Conservation (phyloP, 1,140 invertebrate species). For the Thaumatotibia leucotreta region DNA sequence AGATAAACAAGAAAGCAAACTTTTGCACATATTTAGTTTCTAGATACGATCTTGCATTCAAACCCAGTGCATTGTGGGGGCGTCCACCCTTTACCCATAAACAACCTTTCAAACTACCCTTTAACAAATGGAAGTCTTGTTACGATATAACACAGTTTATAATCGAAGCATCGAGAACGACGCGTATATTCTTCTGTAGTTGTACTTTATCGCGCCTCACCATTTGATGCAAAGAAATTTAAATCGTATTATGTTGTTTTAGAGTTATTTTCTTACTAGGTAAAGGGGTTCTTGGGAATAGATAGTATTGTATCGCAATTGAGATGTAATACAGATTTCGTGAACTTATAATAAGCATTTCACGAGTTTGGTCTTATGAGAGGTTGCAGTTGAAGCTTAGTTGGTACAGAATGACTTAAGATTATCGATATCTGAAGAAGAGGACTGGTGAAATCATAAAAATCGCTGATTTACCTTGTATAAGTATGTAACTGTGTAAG, state of each 20-base stretch:
- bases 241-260: conserved; percentile 16
- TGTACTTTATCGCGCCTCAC: conserved; percentile 23
- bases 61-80: conserved; percentile 30
- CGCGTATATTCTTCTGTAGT: not conserved
- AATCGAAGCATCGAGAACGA: not conserved
- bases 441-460: too few relatives aligned
- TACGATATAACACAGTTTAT: not conserved
- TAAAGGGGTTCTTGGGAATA: conserved; percentile 21
- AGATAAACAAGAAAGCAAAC: conserved; percentile 28
- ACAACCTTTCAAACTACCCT: conserved; percentile 24
- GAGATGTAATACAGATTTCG: conserved; percentile 38
- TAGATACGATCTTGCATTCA: conserved; percentile 34
- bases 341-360: conserved; percentile 8
- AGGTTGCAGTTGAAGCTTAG: not conserved
- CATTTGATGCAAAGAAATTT: conserved; percentile 20
- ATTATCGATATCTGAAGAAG: too few relatives aligned
- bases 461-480: too few relatives aligned
- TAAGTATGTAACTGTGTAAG: too few relatives aligned
- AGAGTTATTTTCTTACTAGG: conserved; percentile 23
- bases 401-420: too few relatives aligned
- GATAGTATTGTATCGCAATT: conserved; percentile 55
- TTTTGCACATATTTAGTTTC: conserved; percentile 49
- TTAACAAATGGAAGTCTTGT: not conserved
- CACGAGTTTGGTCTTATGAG: conserved; percentile 3
- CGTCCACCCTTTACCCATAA: conserved; percentile 47